Base-by-base conservation (phyloP, 2,797 vertebrate species). In the Poeciliopsis gracilis region DNA sequence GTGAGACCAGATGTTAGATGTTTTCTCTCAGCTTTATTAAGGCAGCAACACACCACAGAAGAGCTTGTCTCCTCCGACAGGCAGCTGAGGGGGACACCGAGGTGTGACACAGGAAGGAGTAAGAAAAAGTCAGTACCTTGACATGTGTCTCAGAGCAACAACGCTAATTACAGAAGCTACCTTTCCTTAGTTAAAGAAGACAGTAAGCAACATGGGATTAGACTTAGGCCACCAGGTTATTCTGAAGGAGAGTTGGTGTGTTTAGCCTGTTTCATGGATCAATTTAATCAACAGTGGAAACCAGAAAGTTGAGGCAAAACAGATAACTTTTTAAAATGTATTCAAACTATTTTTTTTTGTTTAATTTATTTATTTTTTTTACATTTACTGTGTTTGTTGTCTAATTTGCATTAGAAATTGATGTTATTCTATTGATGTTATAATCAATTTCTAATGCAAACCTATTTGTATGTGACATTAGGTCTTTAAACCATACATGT, bases 61-160 rank as follows among this genome's bases (percentile, higher is more conserved):
- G 79, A 84, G 88, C 79, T 77, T 82, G 81, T 91, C 85, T 80
- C 88, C 33, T 91, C 82, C n/a, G 73, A 57, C 88, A 91, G 91
- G 53, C 88, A 91, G 90, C 81, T 84, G 80, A 88, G 61, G 72
- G 82, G 67, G 83, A 83, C 73, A 82, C 76, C 43, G 77, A 89
- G 82, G 86, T 85, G 90, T n/a, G 77, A 88, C 20, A 78, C 83
- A 90, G 88, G 89, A 92, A 88, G 88, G 73, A 79, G 72, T 82
- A 67, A 76, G 78, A 77, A 73, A 61, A 75, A 77, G 63, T 38
- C 1, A 3, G 18, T 41, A 33, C 20, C 10, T 67, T 25, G 79
- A 3, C 47, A 71, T 80, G 63, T 86, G 84, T 70, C 41, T 28
- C 5, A 69, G 38, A 45, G 66, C 11, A 13, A 45, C 38, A n/a